A percentile compares a stretch with the other conserved stretches of the same genome.
phyloP scores from a whole-genome alignment of 2,888 invertebrate genomes.

The Dicranocentrus wangi region DNA sequence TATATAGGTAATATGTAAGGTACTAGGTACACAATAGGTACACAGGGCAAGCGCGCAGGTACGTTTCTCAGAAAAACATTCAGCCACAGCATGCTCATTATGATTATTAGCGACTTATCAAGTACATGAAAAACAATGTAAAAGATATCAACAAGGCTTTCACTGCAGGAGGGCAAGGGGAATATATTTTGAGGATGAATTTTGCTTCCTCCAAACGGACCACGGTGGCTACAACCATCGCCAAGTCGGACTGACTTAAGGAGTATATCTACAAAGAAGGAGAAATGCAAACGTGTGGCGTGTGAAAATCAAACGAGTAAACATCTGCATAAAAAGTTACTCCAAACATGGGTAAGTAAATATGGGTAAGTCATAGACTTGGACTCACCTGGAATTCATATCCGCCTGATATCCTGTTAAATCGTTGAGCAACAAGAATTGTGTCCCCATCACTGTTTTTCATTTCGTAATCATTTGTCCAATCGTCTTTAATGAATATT shows the following conservation, averaged over 20 bases:
- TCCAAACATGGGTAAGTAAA: too few species aligned
- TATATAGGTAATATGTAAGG: too few species aligned
- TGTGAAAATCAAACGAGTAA: neutral
- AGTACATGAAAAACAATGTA: constrained; percentile 62
- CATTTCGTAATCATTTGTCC: constrained; percentile 62
- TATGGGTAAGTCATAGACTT: neutral
- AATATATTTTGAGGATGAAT: constrained; percentile 65
- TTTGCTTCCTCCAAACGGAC: constrained; percentile 67
- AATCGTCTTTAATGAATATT: constrained; percentile 61
- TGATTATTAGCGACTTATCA: constrained; percentile 55
- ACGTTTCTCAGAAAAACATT: too few species aligned
- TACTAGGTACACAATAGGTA: too few species aligned
- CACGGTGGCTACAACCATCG: constrained; percentile 58
- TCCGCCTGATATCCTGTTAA: constrained; percentile 64
- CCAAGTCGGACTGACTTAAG: constrained; percentile 33
- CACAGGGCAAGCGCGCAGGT: too few species aligned
- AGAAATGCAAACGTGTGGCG: too few species aligned
- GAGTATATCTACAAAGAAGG: constrained; percentile 61
- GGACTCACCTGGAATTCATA: constrained; percentile 69
- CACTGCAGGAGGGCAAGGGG: constrained; percentile 51
- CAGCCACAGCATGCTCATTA: too few species aligned
- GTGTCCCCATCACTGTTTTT: constrained; percentile 63
- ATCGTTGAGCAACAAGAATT: constrained; percentile 60
- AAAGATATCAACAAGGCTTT: constrained; percentile 64
- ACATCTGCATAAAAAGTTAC: neutral